Evolutionary conservation across 2,797 vertebrate genomes (phyloP).

Genomic region (Lithobates sylvaticus): DNA sequence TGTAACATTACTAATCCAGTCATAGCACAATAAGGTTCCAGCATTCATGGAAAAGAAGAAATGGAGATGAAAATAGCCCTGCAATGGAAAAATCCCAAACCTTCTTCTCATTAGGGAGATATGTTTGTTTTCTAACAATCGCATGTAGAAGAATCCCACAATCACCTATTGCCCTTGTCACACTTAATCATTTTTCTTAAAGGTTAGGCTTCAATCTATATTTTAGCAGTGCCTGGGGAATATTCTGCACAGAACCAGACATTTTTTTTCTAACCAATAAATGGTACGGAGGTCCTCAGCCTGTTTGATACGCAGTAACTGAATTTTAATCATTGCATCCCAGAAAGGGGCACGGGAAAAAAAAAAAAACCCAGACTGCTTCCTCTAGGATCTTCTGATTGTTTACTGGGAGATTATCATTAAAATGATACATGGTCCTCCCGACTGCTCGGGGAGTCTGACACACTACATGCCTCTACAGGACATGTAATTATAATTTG

Average conservation of each 20-base stretch:
- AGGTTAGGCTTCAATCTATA: slow-evolving; percentile 62
- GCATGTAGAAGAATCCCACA: slow-evolving; percentile 40
- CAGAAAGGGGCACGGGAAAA: neutral
- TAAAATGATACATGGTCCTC: neutral
- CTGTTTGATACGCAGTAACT: slow-evolving; percentile 13
- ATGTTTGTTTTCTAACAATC: slow-evolving; percentile 54
- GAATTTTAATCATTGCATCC: slow-evolving; percentile 40
- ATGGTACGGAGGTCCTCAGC: slow-evolving; percentile 1
- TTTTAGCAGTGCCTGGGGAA: slow-evolving; percentile 51
- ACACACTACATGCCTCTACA: neutral
- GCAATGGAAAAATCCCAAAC: slow-evolving; percentile 18
- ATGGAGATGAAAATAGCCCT: slow-evolving; percentile 24
- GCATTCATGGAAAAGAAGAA: slow-evolving; percentile 19
- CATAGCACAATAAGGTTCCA: neutral
- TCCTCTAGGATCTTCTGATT: neutral
- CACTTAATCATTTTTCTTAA: slow-evolving; percentile 62
- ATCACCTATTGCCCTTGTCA: slow-evolving; percentile 61
- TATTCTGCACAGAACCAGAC: slow-evolving; percentile 41
- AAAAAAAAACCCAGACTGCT: neutral
- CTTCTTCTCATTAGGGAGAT: slow-evolving; percentile 44
- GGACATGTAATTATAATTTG: neutral
- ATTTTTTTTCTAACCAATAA: slow-evolving; percentile 56
- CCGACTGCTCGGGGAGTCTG: neutral
- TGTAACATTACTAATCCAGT: neutral
- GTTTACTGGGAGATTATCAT: slow-evolving; percentile 1